phyloP scores from a whole-genome alignment of 2,113 vertebrate genomes.

The Uria lomvia region DNA sequence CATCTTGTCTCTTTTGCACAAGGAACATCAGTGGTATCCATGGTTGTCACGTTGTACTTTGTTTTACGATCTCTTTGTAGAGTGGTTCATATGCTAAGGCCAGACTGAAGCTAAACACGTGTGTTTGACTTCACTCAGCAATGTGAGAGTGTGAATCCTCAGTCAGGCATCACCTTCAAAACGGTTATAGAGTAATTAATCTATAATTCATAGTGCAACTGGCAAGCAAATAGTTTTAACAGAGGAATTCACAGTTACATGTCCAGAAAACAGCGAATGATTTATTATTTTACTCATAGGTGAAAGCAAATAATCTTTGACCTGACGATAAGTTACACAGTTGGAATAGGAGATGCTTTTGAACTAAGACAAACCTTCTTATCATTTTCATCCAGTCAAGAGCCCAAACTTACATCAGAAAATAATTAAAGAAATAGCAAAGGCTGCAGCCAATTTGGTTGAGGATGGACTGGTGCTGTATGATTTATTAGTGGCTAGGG shows the following conservation, averaged over 20 bases:
- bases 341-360: neutral
- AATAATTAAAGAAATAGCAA: slow-evolving; percentile 37
- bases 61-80: slow-evolving; percentile 44
- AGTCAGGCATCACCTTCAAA: slow-evolving; percentile 18
- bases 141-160: slow-evolving; percentile 25
- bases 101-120: slow-evolving; percentile 11
- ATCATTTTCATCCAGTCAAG: slow-evolving; percentile 1
- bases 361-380: slow-evolving; percentile 17
- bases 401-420: neutral
- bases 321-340: neutral
- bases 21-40: neutral
- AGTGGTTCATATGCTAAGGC: slow-evolving; percentile 41
- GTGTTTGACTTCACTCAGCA: slow-evolving; percentile 27
- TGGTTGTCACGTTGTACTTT: slow-evolving; percentile 24
- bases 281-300: slow-evolving; percentile 43
- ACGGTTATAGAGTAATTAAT: slow-evolving; percentile 47
- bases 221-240: slow-evolving; percentile 36
- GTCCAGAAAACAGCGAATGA: slow-evolving; percentile 41
- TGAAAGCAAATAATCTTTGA: slow-evolving; percentile 47
- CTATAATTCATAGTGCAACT: slow-evolving; percentile 41
- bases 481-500: slow-evolving; percentile 6
- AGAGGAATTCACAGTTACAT: slow-evolving; percentile 10
- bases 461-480: neutral
- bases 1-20: slow-evolving; percentile 23
- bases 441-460: neutral